phyloP scores from a whole-genome alignment of 2,113 vertebrate genomes.

The Microcebus murinus region DNA sequence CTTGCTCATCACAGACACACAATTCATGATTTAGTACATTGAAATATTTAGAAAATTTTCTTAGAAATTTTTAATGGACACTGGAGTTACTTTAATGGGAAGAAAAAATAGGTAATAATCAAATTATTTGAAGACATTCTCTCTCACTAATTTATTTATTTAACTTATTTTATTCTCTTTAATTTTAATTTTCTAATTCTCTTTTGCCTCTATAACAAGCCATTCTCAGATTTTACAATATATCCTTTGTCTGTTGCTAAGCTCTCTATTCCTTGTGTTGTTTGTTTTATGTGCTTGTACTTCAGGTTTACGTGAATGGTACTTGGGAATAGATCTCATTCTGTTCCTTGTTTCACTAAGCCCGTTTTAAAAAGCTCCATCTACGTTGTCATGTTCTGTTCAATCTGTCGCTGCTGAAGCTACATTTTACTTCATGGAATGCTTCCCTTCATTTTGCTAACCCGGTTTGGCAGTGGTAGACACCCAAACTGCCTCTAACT shows the following conservation, averaged over 20 bases:
- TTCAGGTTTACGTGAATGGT: background rate
- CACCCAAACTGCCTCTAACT: background rate
- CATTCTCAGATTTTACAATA: background rate
- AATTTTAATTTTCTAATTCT: background rate
- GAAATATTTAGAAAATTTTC: background rate
- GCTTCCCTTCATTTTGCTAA: background rate
- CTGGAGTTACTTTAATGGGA: background rate
- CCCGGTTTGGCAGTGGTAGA: background rate
- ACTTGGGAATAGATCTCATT: background rate
- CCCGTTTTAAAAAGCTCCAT: background rate
- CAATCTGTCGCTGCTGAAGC: background rate
- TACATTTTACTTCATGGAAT: background rate
- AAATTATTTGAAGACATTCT: background rate
- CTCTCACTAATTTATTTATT: background rate
- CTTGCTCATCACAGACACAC: background rate
- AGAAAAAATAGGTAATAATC: background rate
- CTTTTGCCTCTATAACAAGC: background rate
- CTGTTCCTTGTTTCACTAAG: background rate
- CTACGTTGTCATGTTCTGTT: background rate
- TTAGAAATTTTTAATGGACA: background rate
- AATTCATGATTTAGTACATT: background rate
- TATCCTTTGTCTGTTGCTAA: background rate
- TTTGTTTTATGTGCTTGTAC: background rate
- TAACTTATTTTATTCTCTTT: background rate
- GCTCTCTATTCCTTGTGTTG: background rate